phyloP scores from a whole-genome alignment of 2,113 vertebrate genomes.

The Peucedramus taeniatus region DNA sequence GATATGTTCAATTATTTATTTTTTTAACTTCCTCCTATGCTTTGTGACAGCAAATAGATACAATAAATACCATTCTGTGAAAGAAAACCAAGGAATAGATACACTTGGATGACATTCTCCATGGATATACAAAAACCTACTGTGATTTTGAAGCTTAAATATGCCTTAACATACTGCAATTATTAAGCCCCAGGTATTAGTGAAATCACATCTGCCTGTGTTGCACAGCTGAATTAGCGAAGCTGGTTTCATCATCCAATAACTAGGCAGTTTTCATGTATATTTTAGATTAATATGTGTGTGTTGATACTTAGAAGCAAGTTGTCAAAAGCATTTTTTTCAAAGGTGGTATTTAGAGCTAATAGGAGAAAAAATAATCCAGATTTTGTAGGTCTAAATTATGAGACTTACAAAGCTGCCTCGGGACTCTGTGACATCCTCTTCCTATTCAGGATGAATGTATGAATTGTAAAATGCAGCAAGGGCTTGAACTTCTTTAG shows the following conservation, averaged over 20 bases:
- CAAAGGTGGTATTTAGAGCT: background rate
- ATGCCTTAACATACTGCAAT: background rate
- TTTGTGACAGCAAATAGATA: background rate
- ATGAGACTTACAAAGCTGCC: background rate
- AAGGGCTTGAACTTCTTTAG: constrained; percentile 16
- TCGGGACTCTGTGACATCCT: background rate
- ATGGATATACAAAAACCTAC: background rate
- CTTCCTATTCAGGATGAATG: background rate
- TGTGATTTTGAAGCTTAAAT: constrained; percentile 22
- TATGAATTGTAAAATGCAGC: background rate
- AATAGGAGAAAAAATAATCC: constrained; percentile 28
- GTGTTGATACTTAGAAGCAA: constrained; percentile 6
- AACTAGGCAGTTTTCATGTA: background rate
- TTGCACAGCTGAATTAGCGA: background rate
- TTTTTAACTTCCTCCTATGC: background rate
- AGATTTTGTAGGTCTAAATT: background rate
- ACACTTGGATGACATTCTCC: background rate
- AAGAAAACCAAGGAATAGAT: background rate
- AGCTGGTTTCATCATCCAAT: background rate
- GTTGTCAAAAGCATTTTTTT: constrained; percentile 12
- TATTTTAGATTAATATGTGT: background rate
- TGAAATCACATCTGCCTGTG: constrained; percentile 13
- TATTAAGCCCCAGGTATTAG: constrained; percentile 33
- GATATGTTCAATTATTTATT: background rate
- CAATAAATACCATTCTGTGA: background rate